phyloP scores from a whole-genome alignment of 2,113 vertebrate species.

The Thamnophis sirtalis region DNA sequence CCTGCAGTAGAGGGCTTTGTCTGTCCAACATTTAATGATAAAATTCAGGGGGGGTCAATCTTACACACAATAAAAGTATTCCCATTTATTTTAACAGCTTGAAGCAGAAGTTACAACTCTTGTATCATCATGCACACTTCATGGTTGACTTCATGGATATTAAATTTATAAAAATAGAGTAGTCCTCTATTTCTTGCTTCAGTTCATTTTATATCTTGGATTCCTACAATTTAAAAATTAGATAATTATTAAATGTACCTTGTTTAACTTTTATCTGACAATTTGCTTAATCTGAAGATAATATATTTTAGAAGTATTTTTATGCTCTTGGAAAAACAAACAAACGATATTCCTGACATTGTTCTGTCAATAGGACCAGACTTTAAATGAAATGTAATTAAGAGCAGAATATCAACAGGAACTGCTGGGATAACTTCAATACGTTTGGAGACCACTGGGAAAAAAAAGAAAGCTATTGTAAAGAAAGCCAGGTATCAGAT shows the following conservation, averaged over 20 bases:
- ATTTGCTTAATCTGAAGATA: neutral
- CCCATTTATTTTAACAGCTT: neutral
- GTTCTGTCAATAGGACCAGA: neutral
- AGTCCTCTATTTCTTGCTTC: neutral
- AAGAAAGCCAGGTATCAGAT: neutral
- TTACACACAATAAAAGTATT: neutral
- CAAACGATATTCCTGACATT: neutral
- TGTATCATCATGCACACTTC: neutral
- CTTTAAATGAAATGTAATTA: neutral
- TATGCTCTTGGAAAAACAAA: neutral
- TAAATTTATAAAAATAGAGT: neutral
- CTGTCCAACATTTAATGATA: neutral
- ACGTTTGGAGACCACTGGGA: neutral
- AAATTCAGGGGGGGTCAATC: neutral
- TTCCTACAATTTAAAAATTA: neutral
- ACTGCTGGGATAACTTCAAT: neutral
- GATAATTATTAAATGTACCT: slow-evolving; percentile 13
- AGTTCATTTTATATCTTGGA: slow-evolving; percentile 21
- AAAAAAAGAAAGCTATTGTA: neutral
- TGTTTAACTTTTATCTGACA: neutral
- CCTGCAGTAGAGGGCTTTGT: neutral
- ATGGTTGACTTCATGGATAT: slow-evolving; percentile 22
- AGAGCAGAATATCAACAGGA: neutral
- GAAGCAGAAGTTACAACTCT: slow-evolving; percentile 11
- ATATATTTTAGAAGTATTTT: neutral